phyloP scores from a whole-genome alignment of 2,888 invertebrate genomes.

The Torymus texanus region DNA sequence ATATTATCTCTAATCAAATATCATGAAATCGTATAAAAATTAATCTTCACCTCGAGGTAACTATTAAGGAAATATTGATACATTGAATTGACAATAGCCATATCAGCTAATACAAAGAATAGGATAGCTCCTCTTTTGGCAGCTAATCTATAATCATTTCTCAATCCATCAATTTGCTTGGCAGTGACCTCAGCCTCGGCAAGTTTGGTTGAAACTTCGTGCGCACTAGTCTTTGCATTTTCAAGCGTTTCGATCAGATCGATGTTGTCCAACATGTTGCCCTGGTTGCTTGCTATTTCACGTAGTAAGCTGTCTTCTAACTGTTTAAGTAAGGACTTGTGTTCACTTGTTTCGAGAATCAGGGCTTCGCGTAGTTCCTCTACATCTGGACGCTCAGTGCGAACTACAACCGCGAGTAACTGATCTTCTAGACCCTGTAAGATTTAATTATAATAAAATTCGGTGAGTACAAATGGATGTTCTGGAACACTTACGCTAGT shows the following conservation, averaged over 20 bases:
- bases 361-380: slow-evolving; percentile 91
- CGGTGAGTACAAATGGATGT: too few relatives aligned
- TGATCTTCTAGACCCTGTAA: slow-evolving; percentile 91
- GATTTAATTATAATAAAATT: too few relatives aligned
- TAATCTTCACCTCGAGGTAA: slow-evolving; percentile 83
- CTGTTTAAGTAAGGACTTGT: slow-evolving; percentile 88
- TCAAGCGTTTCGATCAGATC: slow-evolving; percentile 91
- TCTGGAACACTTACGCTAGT: slow-evolving; percentile 78
- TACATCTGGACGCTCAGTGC: slow-evolving; percentile 89
- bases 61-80: slow-evolving; percentile 93
- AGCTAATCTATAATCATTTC: slow-evolving; percentile 90
- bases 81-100: slow-evolving; percentile 92
- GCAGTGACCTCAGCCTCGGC: slow-evolving; percentile 85
- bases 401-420: slow-evolving; percentile 90
- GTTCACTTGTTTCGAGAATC: slow-evolving; percentile 89
- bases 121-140: slow-evolving; percentile 91
- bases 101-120: slow-evolving; percentile 92
- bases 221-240: slow-evolving; percentile 91
- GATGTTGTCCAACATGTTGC: slow-evolving; percentile 94
- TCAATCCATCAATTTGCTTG: slow-evolving; percentile 86
- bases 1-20: neutral
- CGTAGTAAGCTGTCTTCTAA: slow-evolving; percentile 90
- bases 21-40: neutral
- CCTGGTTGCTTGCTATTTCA: slow-evolving; percentile 90
- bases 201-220: slow-evolving; percentile 87